A percentile compares a stretch with the other conserved stretches of the same genome.
These are phyloP conservation scores for Cetonia aurata DNA, from an alignment of 2,888 invertebrate genomes.

Conservation along the genomic window DNA sequence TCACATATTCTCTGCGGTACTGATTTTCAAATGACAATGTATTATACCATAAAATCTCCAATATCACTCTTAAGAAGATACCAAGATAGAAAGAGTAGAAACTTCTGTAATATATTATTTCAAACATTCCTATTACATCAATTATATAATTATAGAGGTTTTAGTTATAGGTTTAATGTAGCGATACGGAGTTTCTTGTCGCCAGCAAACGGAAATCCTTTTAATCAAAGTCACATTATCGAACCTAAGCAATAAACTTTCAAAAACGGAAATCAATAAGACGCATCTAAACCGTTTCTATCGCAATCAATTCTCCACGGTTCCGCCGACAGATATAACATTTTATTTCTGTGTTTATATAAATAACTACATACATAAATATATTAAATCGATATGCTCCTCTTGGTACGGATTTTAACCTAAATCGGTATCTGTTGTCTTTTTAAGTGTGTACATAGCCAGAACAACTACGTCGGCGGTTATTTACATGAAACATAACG, in stretches of 20 bases:
- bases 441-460: background rate
- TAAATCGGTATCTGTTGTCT: constrained; percentile 13
- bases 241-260: constrained; percentile 12
- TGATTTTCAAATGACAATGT: too few species aligned
- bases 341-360: constrained; percentile 37
- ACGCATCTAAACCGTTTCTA: background rate
- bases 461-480: background rate
- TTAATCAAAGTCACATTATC: constrained; percentile 16
- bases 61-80: too few species aligned
- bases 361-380: constrained; percentile 12
- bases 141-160: background rate
- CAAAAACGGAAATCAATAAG: constrained; percentile 19
- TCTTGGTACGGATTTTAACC: constrained; percentile 26
- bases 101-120: too few species aligned
- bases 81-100: too few species aligned
- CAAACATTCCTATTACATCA: too few species aligned
- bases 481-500: constrained; percentile 18
- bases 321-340: constrained; percentile 9
- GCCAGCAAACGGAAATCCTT: background rate
- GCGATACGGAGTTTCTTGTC: background rate
- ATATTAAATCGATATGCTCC: constrained; percentile 32
- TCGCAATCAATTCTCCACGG: background rate
- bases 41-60: too few species aligned
- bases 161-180: background rate
- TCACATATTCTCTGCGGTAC: too few species aligned